phyloP scores from a whole-genome alignment of 2,888 invertebrate genomes.

The Pemphredon lugubris region DNA sequence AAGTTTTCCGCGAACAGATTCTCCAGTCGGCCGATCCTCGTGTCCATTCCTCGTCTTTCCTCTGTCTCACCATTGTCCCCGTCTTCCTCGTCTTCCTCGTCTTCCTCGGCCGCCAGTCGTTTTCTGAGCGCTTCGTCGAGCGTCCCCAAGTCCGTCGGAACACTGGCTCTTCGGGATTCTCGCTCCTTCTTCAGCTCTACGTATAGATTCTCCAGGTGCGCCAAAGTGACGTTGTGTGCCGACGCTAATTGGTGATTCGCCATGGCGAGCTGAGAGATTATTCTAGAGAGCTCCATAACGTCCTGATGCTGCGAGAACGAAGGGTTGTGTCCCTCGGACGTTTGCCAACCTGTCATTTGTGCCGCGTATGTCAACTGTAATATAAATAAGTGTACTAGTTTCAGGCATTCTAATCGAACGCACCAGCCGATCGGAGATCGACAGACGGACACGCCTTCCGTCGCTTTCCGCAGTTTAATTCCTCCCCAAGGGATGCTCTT shows the following conservation, averaged over 20 bases:
- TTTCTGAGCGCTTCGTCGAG: conserved; percentile 17
- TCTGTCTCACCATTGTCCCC: conserved; percentile 3
- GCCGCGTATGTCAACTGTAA: conserved; percentile 73
- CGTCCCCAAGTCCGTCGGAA: background rate
- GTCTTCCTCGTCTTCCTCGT: background rate
- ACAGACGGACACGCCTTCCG: too few species aligned
- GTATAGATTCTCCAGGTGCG: conserved; percentile 73
- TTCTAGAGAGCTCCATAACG: conserved; percentile 72
- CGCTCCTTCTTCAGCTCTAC: conserved; percentile 65
- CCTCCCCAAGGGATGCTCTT: too few species aligned
- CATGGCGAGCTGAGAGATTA: conserved; percentile 76
- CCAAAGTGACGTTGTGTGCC: conserved; percentile 73
- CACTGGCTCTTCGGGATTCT: conserved; percentile 8
- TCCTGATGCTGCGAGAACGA: conserved; percentile 44
- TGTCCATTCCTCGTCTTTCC: conserved; percentile 38
- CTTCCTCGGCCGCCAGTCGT: conserved; percentile 22
- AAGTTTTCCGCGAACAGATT: conserved; percentile 31
- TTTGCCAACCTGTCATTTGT: conserved; percentile 74
- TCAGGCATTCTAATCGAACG: conserved; percentile 39
- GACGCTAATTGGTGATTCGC: conserved; percentile 77
- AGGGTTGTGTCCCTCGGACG: conserved; percentile 56
- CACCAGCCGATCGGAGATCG: too few species aligned
- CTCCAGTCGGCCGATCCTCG: conserved; percentile 61
- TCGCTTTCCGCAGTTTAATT: too few species aligned
- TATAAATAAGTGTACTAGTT: conserved; percentile 54